Base-by-base conservation (phyloP, 2,797 vertebrate species). In the Poliocrania exsul region DNA sequence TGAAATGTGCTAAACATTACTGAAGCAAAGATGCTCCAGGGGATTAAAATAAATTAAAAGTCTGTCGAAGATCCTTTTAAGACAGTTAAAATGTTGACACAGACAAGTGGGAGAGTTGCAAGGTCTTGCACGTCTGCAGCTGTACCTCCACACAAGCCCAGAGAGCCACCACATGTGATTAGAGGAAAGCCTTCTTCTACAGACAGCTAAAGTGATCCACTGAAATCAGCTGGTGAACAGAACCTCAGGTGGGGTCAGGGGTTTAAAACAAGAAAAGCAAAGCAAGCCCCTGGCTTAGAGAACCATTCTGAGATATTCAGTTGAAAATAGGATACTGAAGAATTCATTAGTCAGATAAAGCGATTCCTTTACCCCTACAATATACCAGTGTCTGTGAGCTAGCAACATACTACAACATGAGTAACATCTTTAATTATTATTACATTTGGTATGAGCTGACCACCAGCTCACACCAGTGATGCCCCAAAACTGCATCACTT, bases 141-240 rank as follows among this genome's bases (percentile, higher is more conserved):
- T 8, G 0, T 42, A 35, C 14, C 67, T 81, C 47, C 51, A 15
- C 19, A 11, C 6, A 24, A 81, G 31, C 26, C 54, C 25, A 7
- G 50, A 49, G 44, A 62, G 42, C n/a, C 42, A 3, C 31, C 4
- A 1, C 16, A 9, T 2, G 3, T 0, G 0, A 37, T 73, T 37
- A 74, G 74, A 44, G 33, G 16, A 84, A 79, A 89, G 35, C 9
- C 42, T 26, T 14, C 67, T 60, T 24, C 58, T 20, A 17, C 8
- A 47, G 67, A 10, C 7, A 11, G 21, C 58, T 85, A 18, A 60
- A 77, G 23, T 11, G 28, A 54, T n/a, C 31, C 33, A 16, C 38
- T 49, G 38, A 93, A 69, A 86, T 17, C 82, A 47, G 19, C 0
- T 1, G 10, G n/a, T 57, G 35, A 85, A 16, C 24, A 74, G 57